A percentile compares a stretch with the other conserved stretches of the same genome.
These are phyloP conservation scores for Drosophila cardini DNA, from an alignment of 1,140 invertebrate genomes.

Conservation along the genomic window DNA sequence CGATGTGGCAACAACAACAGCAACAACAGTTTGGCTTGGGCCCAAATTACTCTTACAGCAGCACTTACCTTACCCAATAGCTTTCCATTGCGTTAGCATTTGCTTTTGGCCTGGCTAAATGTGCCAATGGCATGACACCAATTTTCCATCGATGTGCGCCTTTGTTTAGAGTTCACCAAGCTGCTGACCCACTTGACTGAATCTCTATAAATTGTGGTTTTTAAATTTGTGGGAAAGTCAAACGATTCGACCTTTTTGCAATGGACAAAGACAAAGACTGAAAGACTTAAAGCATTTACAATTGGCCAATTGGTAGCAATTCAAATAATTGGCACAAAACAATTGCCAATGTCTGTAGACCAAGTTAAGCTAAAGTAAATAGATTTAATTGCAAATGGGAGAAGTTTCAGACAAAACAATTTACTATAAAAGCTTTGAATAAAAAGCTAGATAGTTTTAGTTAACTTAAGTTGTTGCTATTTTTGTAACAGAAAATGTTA, in stretches of 20 bases:
- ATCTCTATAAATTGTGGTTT: too few species aligned
- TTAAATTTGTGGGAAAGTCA: conserved; percentile 60
- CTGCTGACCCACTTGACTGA: conserved; percentile 68
- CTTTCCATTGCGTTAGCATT: conserved; percentile 46
- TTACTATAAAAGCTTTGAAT: too few species aligned
- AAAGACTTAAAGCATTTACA: conserved; percentile 62
- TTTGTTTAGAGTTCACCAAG: conserved; percentile 55
- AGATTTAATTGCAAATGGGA: background rate
- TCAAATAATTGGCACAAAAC: conserved; percentile 59
- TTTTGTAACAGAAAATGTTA: too few species aligned
- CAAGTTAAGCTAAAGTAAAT: conserved; percentile 1
- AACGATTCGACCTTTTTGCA: conserved; percentile 71
- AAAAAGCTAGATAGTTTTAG: too few species aligned
- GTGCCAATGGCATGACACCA: conserved; percentile 83
- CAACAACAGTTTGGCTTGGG: conserved; percentile 31
- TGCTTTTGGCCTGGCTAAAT: conserved; percentile 64
- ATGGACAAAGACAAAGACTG: too few species aligned
- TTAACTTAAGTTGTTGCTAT: too few species aligned
- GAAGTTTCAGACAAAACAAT: too few species aligned
- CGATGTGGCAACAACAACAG: conserved; percentile 25
- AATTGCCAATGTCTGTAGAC: conserved; percentile 7
- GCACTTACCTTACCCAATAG: conserved; percentile 82
- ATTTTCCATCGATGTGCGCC: conserved; percentile 65
- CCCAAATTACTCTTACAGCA: conserved; percentile 37
- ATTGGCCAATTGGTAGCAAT: conserved; percentile 72